Evolutionary conservation across 2,888 invertebrate genomes (phyloP).

Genomic region (Rhogogaster chlorosoma): DNA sequence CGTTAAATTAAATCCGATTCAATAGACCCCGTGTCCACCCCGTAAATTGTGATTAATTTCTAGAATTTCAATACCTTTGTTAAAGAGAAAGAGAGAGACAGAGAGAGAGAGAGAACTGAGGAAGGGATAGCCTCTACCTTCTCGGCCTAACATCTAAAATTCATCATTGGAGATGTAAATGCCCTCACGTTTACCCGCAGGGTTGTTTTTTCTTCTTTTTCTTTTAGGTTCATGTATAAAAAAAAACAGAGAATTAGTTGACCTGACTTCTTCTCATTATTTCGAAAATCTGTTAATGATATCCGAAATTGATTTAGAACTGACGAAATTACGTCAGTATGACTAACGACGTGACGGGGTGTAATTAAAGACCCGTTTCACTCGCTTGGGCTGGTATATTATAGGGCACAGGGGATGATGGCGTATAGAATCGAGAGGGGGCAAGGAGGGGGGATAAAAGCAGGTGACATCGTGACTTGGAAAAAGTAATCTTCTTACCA

Average conservation of each 20-base stretch:
- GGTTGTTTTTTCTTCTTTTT: too few relatives aligned
- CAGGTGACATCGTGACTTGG: slow-evolving; percentile 24
- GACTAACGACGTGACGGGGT: background rate
- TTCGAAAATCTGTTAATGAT: background rate
- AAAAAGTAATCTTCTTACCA: slow-evolving; percentile 43
- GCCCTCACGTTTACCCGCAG: too few relatives aligned
- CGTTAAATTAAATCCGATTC: slow-evolving; percentile 35
- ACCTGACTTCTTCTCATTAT: background rate
- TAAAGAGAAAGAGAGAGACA: background rate
- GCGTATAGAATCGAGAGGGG: background rate
- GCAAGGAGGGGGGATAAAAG: background rate
- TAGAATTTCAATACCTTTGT: slow-evolving; percentile 8
- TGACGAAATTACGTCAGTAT: background rate
- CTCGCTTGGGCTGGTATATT: background rate
- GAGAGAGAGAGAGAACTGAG: background rate
- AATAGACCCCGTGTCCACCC: slow-evolving; percentile 29
- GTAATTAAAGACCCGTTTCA: slow-evolving; percentile 22
- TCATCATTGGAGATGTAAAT: slow-evolving; percentile 17
- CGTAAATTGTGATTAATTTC: slow-evolving; percentile 37
- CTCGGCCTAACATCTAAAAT: background rate
- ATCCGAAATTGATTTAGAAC: background rate
- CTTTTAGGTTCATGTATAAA: background rate
- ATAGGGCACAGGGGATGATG: too few relatives aligned
- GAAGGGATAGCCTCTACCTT: background rate
- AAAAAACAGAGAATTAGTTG: background rate